Evolutionary conservation across 92 coral and sea anemone genomes (phyloP).

Genomic region (Siderastrea radians): DNA sequence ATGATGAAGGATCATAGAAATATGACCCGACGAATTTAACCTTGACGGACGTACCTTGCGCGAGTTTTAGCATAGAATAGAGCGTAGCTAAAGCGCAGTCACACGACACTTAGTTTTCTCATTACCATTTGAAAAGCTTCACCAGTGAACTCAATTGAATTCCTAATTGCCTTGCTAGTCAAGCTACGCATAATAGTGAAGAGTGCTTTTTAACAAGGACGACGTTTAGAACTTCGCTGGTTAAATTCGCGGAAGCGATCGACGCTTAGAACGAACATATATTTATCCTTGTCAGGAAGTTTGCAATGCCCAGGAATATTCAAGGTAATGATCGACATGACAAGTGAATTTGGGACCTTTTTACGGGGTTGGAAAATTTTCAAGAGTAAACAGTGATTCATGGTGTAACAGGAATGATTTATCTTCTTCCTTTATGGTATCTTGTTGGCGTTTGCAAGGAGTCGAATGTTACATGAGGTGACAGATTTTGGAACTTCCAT

Average conservation of each 20-base stretch:
- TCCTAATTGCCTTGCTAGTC: conserved; percentile 3
- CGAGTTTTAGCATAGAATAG: neutral
- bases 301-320: neutral
- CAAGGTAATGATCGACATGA: neutral
- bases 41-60: conserved; percentile 3
- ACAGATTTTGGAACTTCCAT: neutral
- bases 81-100: neutral
- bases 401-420: neutral
- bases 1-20: neutral
- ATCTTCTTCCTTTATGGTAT: neutral
- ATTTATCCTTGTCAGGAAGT: neutral
- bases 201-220: neutral
- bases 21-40: neutral
- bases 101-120: neutral
- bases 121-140: conserved; percentile 31
- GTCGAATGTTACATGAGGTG: neutral
- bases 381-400: conserved; percentile 19
- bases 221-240: neutral
- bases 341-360: neutral
- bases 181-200: neutral
- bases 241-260: no score
- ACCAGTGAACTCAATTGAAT: conserved; percentile 1
- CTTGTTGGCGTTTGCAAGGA: neutral
- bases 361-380: neutral
- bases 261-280: neutral